phyloP scores from a whole-genome alignment of 2,888 invertebrate species.

The Polymixis lichenea region DNA sequence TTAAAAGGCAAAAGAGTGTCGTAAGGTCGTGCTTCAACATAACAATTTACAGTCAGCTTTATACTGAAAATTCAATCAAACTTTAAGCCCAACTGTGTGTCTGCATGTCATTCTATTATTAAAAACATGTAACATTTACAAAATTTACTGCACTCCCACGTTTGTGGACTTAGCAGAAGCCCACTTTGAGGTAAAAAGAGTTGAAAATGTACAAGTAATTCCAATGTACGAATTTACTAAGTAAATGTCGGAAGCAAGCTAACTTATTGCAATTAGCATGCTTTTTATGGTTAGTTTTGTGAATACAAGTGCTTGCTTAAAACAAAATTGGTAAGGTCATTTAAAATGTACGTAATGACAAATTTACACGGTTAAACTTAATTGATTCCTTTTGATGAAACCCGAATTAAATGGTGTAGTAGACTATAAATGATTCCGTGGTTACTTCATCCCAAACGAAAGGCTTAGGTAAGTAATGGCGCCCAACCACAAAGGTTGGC shows the following conservation, averaged over 20 bases:
- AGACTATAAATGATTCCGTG: neutral
- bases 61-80: neutral
- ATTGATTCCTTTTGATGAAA: neutral
- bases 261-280: constrained; percentile 29
- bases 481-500: no score
- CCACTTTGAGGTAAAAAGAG: constrained; percentile 29
- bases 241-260: neutral
- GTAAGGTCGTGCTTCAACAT: neutral
- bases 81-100: neutral
- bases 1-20: neutral
- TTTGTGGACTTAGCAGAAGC: constrained; percentile 12
- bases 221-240: constrained; percentile 9
- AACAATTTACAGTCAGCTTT: neutral
- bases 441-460: neutral
- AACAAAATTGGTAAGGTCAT: neutral
- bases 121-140: constrained; percentile 18
- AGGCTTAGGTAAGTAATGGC: neutral
- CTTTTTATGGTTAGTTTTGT: neutral
- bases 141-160: constrained; percentile 5
- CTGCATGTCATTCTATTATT: neutral
- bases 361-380: neutral
- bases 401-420: neutral
- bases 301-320: neutral
- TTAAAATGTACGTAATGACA: neutral
- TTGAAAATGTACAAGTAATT: constrained; percentile 41